phyloP scores from a whole-genome alignment of 2,888 invertebrate genomes.

The Meandrusa payeni region DNA sequence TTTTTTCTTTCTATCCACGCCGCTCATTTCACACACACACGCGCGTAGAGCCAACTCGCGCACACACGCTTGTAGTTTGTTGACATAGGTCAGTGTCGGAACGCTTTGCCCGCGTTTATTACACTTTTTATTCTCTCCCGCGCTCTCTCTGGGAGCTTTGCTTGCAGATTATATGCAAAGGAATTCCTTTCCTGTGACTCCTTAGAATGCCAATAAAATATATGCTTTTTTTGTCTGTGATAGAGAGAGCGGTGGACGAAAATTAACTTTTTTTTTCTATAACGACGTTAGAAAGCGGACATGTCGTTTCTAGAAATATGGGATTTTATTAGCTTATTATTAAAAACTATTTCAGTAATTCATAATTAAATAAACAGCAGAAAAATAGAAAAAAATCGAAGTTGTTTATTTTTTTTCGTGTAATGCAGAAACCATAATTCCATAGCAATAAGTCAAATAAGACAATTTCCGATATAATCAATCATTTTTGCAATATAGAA shows the following conservation, averaged over 20 bases:
- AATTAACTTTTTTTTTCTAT: background rate
- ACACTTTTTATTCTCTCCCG: conserved; percentile 42
- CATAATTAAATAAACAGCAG: too few species aligned
- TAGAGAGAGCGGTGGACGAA: background rate
- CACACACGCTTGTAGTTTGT: conserved; percentile 50
- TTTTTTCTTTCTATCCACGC: conserved; percentile 11
- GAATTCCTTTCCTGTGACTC: conserved; percentile 20
- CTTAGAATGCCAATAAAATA: conserved; percentile 16
- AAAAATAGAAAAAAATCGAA: too few species aligned
- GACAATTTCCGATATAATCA: too few species aligned
- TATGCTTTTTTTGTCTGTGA: background rate
- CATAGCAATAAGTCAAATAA: too few species aligned
- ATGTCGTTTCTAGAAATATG: too few species aligned
- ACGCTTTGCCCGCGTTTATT: conserved; percentile 39
- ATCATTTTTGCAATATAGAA: too few species aligned
- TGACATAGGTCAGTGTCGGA: conserved; percentile 75
- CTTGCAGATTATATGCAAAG: conserved; percentile 21
- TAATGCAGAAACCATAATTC: too few species aligned
- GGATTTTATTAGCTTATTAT: too few species aligned
- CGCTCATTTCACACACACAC: conserved; percentile 11
- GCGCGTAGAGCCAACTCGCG: background rate
- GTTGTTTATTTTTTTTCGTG: too few species aligned
- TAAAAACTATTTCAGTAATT: too few species aligned
- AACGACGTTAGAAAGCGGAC: too few species aligned
- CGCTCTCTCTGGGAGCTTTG: conserved; percentile 19